These are phyloP conservation scores for Tympanoctomys barrerae DNA, from an alignment of 2,797 vertebrate species.

Conservation along the genomic window DNA sequence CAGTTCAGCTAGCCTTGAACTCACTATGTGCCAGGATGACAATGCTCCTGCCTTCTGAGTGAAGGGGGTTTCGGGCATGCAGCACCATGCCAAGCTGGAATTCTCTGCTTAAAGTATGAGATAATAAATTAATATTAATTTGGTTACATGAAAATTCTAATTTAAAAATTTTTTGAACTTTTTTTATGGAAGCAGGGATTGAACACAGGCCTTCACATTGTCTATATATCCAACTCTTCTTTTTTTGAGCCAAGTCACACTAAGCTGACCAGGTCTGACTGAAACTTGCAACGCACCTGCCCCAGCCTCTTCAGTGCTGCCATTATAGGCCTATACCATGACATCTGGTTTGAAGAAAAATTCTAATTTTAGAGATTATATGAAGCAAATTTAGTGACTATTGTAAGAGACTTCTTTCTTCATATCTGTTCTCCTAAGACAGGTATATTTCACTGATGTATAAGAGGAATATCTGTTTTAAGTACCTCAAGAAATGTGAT, in stretches of 20 bases:
- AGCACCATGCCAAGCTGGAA: background rate
- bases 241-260: background rate
- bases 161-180: background rate
- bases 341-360: background rate
- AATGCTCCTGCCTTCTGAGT: background rate
- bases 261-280: background rate
- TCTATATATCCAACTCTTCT: background rate
- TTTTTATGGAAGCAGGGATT: background rate
- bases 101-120: background rate
- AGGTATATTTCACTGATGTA: background rate
- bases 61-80: background rate
- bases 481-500: slow-evolving; percentile 48
- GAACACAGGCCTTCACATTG: background rate
- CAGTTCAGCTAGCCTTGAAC: background rate
- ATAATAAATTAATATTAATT: background rate
- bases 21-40: background rate
- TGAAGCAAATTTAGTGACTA: slow-evolving; percentile 6
- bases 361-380: slow-evolving; percentile 36
- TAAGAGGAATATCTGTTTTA: slow-evolving; percentile 8
- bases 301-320: background rate
- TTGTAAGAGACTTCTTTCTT: background rate
- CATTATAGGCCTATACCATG: background rate
- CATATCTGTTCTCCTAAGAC: background rate
- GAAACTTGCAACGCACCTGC: background rate
- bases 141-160: background rate